Conservation (phyloP, 2,797 vertebrate genomes). For the Taeniopygia guttata region DNA sequence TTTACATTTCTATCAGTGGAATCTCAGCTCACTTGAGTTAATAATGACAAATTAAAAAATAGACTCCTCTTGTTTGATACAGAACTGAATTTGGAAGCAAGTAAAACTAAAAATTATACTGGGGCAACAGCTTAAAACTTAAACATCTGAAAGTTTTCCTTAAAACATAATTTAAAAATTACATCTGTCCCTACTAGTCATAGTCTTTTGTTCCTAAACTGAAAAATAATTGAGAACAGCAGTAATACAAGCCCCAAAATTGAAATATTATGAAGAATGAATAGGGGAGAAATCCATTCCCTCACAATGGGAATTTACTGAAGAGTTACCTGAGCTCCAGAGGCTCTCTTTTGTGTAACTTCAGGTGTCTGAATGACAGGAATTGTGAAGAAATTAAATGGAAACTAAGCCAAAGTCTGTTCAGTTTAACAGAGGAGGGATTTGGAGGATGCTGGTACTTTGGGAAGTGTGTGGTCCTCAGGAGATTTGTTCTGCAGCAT, state of each 20-base stretch:
- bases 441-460: constrained; percentile 16
- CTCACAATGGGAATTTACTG: constrained; percentile 43
- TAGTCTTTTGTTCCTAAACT: not conserved
- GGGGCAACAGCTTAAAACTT: not conserved
- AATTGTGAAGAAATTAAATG: constrained; percentile 17
- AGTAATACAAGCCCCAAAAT: not conserved
- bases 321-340: constrained; percentile 10
- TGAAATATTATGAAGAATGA: not conserved
- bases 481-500: constrained; percentile 44
- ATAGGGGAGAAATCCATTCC: not conserved
- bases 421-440: not conserved
- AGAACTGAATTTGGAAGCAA: not conserved
- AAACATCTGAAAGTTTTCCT: not conserved
- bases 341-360: constrained; percentile 7
- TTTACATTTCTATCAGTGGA: not conserved
- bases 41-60: not conserved
- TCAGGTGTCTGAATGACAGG: not conserved
- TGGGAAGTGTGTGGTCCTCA: not conserved
- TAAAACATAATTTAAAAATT: not conserved
- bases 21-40: not conserved
- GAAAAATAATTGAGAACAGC: not conserved
- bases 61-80: not conserved
- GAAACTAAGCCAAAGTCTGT: not conserved
- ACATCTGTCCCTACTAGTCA: not conserved
- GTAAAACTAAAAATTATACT: not conserved